These are phyloP conservation scores for Scartelaos histophorus DNA, from an alignment of 2,113 vertebrate genomes.

Conservation along the genomic window DNA sequence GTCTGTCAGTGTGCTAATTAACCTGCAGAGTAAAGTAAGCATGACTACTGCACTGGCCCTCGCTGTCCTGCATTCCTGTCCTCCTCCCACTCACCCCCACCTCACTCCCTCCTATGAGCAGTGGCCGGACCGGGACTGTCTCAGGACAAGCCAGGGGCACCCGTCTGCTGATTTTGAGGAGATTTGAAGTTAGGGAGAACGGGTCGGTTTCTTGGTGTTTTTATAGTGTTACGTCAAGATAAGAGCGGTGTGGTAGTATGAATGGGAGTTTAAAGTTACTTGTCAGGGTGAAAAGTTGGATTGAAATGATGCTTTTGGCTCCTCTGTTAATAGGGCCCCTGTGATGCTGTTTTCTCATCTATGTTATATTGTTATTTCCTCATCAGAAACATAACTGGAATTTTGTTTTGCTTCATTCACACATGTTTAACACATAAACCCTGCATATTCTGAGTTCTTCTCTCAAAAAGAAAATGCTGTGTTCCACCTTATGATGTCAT, in stretches of 20 bases:
- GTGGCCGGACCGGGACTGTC: slow-evolving; percentile 18
- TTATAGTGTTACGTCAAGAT: slow-evolving; percentile 10
- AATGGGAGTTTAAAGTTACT: background rate
- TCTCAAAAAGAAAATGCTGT: too few relatives aligned
- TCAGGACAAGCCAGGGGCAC: slow-evolving; percentile 41
- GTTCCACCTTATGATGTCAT: too few relatives aligned
- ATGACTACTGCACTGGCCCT: slow-evolving; percentile 68
- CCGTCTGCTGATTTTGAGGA: slow-evolving; percentile 41
- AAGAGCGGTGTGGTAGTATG: background rate
- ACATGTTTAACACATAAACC: too few relatives aligned
- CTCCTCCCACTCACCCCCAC: slow-evolving; percentile 50
- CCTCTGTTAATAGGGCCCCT: background rate
- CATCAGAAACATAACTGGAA: too few relatives aligned
- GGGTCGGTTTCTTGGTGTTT: slow-evolving; percentile 8
- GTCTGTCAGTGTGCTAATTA: slow-evolving; percentile 73
- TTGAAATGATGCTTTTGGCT: background rate
- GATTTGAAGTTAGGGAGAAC: slow-evolving; percentile 24
- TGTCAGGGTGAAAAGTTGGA: background rate
- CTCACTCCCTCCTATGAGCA: slow-evolving; percentile 30
- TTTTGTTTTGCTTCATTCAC: too few relatives aligned
- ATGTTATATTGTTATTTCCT: too few relatives aligned
- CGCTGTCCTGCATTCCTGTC: slow-evolving; percentile 62
- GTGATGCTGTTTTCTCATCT: too few relatives aligned
- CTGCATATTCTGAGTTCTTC: too few relatives aligned
- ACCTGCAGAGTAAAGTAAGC: slow-evolving; percentile 72